Evolutionary conservation across 2,888 invertebrate species (phyloP).

Genomic region (Agrypnus murinus): DNA sequence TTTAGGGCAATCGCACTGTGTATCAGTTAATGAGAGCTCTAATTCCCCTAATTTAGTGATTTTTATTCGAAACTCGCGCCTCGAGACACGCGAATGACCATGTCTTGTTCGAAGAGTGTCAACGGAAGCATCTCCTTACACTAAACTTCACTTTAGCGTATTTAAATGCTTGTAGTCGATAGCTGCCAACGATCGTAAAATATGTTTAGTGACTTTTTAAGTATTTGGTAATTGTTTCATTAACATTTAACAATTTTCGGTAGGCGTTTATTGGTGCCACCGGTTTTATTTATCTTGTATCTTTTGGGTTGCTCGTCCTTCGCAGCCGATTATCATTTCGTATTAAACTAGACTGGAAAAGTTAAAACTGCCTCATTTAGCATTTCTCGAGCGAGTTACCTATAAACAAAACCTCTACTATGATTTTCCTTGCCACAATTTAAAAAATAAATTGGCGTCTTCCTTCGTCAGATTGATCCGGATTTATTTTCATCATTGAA

Average conservation of each 20-base stretch:
- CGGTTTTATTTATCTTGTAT: slow-evolving; percentile 45
- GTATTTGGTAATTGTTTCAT: slow-evolving; percentile 67
- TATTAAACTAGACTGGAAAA: slow-evolving; percentile 15
- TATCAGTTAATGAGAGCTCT: slow-evolving; percentile 70
- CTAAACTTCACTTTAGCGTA: slow-evolving; percentile 66
- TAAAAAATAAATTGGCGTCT: too few relatives aligned
- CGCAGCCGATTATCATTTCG: slow-evolving; percentile 35
- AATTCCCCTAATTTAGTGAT: slow-evolving; percentile 69
- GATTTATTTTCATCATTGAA: too few relatives aligned
- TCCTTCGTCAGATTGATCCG: too few relatives aligned
- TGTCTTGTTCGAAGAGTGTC: slow-evolving; percentile 56
- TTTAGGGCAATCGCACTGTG: slow-evolving; percentile 63
- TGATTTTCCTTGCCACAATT: too few relatives aligned
- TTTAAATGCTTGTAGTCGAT: slow-evolving; percentile 62
- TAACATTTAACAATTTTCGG: slow-evolving; percentile 67
- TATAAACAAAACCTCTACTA: too few relatives aligned
- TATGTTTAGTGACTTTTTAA: slow-evolving; percentile 62
- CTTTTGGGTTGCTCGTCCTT: slow-evolving; percentile 42
- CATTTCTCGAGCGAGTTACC: too few relatives aligned
- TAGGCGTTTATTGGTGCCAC: slow-evolving; percentile 50
- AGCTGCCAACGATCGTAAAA: slow-evolving; percentile 60
- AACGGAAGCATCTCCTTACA: slow-evolving; percentile 60
- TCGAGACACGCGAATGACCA: slow-evolving; percentile 61
- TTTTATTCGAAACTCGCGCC: slow-evolving; percentile 62
- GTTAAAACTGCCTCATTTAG: too few relatives aligned